Evolutionary conservation across 2,797 vertebrate species (phyloP), one percentile per base, ranked within the genome.

Genomic region (Podargus strigoides): DNA sequence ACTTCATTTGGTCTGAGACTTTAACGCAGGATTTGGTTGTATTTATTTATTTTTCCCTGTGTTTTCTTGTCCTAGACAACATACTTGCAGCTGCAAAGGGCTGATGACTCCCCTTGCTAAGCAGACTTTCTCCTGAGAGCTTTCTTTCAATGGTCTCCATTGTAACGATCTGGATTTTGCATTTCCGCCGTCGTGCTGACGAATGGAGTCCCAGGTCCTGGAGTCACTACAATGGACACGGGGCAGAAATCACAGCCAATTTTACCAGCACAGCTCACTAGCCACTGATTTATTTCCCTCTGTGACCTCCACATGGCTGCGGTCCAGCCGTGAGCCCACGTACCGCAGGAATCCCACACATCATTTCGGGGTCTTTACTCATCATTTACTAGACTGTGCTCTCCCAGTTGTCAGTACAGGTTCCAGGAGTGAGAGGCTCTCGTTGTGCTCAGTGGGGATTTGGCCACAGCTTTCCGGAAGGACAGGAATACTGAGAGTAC

Each of bases 281-380:
- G 75, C 73, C 94, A 75, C 62, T 95, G 95, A 97, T 95, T 95
- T 91, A 96, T 96, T 94, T 93, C 73, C 83, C 88, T 89, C 14
- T 1, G 27, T 80, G 91, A 95, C 85, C 85, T 94, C 50, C 7
- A 1, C 1, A 0, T 73, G 89, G 95, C 96, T 56, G 66, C 2
- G 0, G 37, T 95, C 95, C 96, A 97, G 91, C 24, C 5, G 2
- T 30, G 8, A 97, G 79, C 76, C 87, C 89, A 30, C 2, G 9
- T 86, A 78, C 37, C 5, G 27, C 73, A 47, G 83, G 89, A 90
- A 87, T 72, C 87, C 87, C 41, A 47, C 76, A 44, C 85, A 85
- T 79, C 15, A 2, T 95, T 90, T 87, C 0, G 2, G 63, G 87
- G 60, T 91, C 89, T 96, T 90, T 93, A 67, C 92, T 96, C 89